Conservation (phyloP, 2,797 vertebrate genomes). For the Sciaenops ocellatus region DNA sequence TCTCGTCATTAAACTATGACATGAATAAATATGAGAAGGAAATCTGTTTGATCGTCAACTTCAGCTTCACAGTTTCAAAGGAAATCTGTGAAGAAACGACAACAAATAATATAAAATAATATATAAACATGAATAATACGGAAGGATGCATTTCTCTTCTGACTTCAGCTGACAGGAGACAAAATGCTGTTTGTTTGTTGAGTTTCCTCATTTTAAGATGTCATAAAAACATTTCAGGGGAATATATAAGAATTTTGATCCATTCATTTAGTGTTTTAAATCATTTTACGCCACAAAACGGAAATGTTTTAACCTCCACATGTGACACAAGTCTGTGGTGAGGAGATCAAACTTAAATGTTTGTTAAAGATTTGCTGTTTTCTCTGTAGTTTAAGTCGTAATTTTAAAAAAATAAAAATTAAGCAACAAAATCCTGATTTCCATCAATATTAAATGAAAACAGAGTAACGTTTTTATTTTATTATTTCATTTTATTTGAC, state of each 20-base stretch:
- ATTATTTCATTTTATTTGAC: neutral
- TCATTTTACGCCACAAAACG: neutral
- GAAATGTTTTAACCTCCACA: neutral
- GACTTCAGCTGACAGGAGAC: too few species aligned
- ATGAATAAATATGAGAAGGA: neutral
- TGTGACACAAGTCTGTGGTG: neutral
- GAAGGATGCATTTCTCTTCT: too few species aligned
- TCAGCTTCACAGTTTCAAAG: neutral
- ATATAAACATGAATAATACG: neutral
- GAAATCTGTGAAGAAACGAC: neutral
- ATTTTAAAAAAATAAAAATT: neutral
- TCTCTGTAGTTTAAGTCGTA: neutral
- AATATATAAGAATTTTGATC: neutral
- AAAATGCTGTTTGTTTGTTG: too few species aligned
- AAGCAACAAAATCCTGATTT: neutral
- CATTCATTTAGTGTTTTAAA: neutral
- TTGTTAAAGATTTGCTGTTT: too few species aligned
- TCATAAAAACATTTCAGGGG: too few species aligned
- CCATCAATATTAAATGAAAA: neutral
- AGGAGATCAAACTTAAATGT: neutral
- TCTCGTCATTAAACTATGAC: neutral
- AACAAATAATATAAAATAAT: neutral
- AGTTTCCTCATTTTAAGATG: neutral
- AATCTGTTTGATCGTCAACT: neutral
- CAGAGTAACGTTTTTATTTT: neutral